Conservation (phyloP, 2,113 vertebrate genomes). For the Ivindomyrus marchei region DNA sequence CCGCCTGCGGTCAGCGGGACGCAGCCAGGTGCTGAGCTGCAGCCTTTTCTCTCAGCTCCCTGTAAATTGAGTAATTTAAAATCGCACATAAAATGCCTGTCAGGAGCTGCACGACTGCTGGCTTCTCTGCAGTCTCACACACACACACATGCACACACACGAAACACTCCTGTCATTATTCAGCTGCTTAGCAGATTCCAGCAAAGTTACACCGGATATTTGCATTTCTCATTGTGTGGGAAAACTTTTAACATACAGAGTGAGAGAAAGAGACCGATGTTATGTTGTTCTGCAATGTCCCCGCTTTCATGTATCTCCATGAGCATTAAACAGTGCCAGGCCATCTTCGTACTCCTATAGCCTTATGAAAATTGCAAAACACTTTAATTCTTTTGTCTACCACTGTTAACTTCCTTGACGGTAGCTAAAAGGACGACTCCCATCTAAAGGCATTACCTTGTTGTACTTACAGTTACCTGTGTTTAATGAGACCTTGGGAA, state of each 20-base stretch:
- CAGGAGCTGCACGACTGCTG: neutral
- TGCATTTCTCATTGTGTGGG: neutral
- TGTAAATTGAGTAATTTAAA: neutral
- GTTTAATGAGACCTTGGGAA: neutral
- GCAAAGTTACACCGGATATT: neutral
- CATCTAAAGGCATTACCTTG: neutral
- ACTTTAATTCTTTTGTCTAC: neutral
- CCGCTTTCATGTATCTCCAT: neutral
- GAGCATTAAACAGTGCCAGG: neutral
- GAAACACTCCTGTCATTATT: neutral
- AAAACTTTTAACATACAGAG: neutral
- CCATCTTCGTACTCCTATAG: neutral
- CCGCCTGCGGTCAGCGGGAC: neutral
- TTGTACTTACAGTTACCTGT: neutral
- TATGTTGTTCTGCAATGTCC: neutral
- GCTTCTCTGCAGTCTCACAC: neutral
- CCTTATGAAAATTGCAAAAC: neutral
- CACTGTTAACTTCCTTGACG: neutral
- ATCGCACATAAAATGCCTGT: neutral
- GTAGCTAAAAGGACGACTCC: neutral
- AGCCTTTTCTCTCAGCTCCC: neutral
- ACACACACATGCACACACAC: neutral
- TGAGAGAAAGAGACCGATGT: neutral
- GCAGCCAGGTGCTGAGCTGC: neutral
- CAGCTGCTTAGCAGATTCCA: neutral